A percentile compares a stretch with the other conserved stretches of the same genome.
These are phyloP conservation scores for Sarotherodon lohbergeri DNA, from an alignment of 2,113 vertebrate species.

Conservation along the genomic window DNA sequence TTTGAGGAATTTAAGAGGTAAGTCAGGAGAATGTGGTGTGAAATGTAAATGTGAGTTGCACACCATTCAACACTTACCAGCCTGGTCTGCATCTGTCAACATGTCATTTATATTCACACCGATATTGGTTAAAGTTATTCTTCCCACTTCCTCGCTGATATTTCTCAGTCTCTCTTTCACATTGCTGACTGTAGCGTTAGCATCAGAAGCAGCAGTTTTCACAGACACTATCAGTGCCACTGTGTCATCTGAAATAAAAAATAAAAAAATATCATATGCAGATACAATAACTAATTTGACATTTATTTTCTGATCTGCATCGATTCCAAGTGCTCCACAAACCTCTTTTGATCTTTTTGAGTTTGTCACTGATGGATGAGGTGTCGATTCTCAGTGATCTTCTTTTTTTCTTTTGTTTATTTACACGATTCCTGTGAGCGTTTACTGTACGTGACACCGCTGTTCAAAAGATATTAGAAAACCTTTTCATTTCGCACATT, in stretches of 20 bases:
- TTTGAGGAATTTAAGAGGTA: background rate
- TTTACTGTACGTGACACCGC: slow-evolving; percentile 61
- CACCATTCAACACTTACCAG: slow-evolving; percentile 21
- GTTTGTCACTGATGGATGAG: slow-evolving; percentile 31
- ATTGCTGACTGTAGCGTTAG: slow-evolving; percentile 50
- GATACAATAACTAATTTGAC: background rate
- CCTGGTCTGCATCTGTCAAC: slow-evolving; percentile 16
- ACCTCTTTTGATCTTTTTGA: slow-evolving; percentile 78
- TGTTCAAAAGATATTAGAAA: slow-evolving; percentile 38
- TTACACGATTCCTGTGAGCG: slow-evolving; percentile 57
- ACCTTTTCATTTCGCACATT: background rate
- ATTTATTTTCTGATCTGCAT: background rate
- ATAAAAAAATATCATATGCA: background rate
- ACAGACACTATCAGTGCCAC: slow-evolving; percentile 59
- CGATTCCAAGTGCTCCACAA: background rate
- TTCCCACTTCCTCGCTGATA: slow-evolving; percentile 71
- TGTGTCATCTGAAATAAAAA: slow-evolving; percentile 68
- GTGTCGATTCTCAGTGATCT: slow-evolving; percentile 52
- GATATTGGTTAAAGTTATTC: slow-evolving; percentile 47
- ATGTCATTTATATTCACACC: background rate
- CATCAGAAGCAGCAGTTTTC: slow-evolving; percentile 60
- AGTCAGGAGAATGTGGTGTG: fast-evolving
- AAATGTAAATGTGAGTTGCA: background rate
- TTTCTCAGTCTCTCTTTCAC: slow-evolving; percentile 68
- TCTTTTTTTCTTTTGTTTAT: slow-evolving; percentile 53